Base-by-base conservation (phyloP, 2,888 invertebrate species). In the Nemapogon koenigi region DNA sequence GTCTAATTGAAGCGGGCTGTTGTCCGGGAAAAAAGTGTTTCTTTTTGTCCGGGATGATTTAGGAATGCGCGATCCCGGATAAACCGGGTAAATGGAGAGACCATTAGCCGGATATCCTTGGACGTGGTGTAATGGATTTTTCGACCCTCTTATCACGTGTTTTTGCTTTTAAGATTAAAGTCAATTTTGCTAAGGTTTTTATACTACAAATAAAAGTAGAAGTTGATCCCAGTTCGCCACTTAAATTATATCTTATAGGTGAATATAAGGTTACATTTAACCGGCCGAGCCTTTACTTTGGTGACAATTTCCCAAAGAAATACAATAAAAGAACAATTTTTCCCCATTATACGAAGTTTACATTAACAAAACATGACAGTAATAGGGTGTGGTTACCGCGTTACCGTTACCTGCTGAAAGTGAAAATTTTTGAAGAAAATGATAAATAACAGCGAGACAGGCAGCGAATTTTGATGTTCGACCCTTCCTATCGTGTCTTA, bases 341-440 rank as follows among this genome's bases (percentile, higher is more conserved):
- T n/a, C n/a, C n/a, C n/a, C n/a, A n/a, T n/a, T n/a, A n/a, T n/a
- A n/a, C n/a, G n/a, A n/a, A n/a, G n/a, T n/a, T n/a, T n/a, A n/a
- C n/a, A n/a, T n/a, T n/a, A n/a, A 33, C 19, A 13, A 19, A 33
- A 18, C 17, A n/a, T 33, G 33, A 33, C 33, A 33, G 16, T 33
- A 33, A 33, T 33, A 19, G 33, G 33, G 33, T 33, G 11, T 17
- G 31, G 16, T 14, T 10, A 33, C 19, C n/a, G 19, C 16, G 17
- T 18, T 22, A 18, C 33, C 15, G 31, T 11, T 15, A 16, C 16
- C 19, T 18, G 33, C 13, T 17, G 19, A 33, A 19, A 33, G 65
- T 69, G 70, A 68, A 73, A 71, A 70, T 73, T 67, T n/a, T 63
- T 56, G 59, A 59, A 56, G 60, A 62, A 70, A 69, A 73, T 73